Percentiles rank a stretch among this genome's conserved stretches.
phyloP scores from a whole-genome alignment of 2,113 vertebrate species.

The Microcebus murinus region DNA sequence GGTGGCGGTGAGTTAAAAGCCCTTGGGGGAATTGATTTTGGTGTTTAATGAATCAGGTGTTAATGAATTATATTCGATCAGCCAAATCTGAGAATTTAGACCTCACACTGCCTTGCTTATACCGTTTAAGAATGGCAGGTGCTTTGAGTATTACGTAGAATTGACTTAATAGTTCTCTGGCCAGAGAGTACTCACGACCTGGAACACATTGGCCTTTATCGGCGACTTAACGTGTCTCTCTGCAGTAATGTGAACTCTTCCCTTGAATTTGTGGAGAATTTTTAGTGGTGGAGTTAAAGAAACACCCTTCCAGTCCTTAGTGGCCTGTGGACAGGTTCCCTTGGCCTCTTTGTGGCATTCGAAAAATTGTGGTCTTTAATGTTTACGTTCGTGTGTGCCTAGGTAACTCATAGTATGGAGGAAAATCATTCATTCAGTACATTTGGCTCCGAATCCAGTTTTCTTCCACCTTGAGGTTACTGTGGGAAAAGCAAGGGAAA shows the following conservation, averaged over 20 bases:
- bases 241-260: not conserved
- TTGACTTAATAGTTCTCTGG: not conserved
- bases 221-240: not conserved
- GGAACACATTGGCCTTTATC: not conserved
- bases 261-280: not conserved
- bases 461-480: slow-evolving; percentile 68
- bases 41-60: not conserved
- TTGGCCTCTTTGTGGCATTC: not conserved
- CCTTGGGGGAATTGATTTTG: not conserved
- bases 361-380: not conserved
- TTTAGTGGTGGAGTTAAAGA: not conserved
- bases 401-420: not conserved
- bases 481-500: slow-evolving; percentile 52
- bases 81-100: not conserved
- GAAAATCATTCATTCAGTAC: slow-evolving; percentile 61
- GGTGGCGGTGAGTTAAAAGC: slow-evolving; percentile 93
- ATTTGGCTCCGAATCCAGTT: not conserved
- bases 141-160: not conserved
- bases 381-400: not conserved
- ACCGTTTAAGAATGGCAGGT: not conserved
- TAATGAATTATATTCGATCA: not conserved
- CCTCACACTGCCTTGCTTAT: not conserved
- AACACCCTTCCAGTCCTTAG: not conserved
- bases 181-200: not conserved
- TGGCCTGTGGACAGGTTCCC: not conserved